Base-by-base conservation (phyloP, 2,888 invertebrate genomes). In the Aspidapion aeneum region DNA sequence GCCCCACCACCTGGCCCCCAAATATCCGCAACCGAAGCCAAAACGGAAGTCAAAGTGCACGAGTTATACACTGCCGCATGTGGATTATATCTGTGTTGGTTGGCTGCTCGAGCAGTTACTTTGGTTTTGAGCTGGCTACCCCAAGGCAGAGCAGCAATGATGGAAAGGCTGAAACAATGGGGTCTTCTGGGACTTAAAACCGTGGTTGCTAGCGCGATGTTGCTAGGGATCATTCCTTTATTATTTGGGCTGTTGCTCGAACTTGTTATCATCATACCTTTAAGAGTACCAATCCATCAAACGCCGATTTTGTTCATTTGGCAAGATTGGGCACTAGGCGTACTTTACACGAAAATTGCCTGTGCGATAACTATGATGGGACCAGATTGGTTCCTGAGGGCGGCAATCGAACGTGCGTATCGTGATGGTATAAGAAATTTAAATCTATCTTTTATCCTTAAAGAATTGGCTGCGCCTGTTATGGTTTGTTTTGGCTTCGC, bases 301-400 rank as follows among this genome's bases (percentile, higher is more conserved):
- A 94, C 95, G 5, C 98, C 93, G 0, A 90, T 93, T 35, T 82
- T 93, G 62, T 94, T 93, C 77, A 86, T 93, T 58, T 93, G 93
- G 93, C 93, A 98, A 72, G 97, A 98, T 81, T 99, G 98, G 98
- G 98, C 98, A 0, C 83, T 99, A 21, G 98, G 98, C 20, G 96
- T 99, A 12, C 83, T 99, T 0, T 98, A 98, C 78, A 96, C 97
- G 1, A 99, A 99, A 83, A 98, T 98, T 62, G 92, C 96, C 17
- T 95, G 96, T 75, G 98, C 97, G 0, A 84, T 97, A 20, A 95
- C 95, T 0, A 91, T 98, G 89, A 98, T 98, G 96, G 97, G 97
- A 0, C 97, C 98, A 5, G 98, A 98, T 82, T 96, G 97, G 92
- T 89, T 91, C 78, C 82, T 99, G 73, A 90, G 96, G 61, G 85